Evolutionary conservation across 2,113 vertebrate species (phyloP).

Genomic region (Origma solitaria): DNA sequence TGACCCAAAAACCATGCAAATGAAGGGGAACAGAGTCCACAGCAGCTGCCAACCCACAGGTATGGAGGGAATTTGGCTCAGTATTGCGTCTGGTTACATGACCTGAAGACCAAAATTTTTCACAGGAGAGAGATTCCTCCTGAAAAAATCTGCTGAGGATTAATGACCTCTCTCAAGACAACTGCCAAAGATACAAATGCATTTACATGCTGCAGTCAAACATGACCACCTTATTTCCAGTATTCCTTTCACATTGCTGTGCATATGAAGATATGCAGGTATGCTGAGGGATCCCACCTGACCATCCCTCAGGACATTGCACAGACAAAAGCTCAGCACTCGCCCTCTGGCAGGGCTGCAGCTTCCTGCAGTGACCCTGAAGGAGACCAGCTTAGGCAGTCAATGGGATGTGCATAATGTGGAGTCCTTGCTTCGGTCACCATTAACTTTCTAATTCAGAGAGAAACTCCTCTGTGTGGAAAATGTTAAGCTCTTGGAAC

Average conservation of each 20-base stretch:
- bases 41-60: neutral
- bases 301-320: neutral
- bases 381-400: neutral
- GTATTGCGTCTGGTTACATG: neutral
- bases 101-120: neutral
- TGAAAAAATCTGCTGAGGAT: neutral
- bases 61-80: constrained; percentile 11
- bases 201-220: neutral
- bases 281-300: neutral
- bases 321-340: neutral
- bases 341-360: neutral
- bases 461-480: neutral
- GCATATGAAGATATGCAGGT: neutral
- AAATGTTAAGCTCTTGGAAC: neutral
- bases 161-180: neutral
- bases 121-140: neutral
- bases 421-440: neutral
- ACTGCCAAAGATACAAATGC: neutral
- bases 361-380: neutral
- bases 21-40: neutral
- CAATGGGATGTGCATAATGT: neutral
- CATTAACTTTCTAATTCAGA: neutral
- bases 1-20: neutral
- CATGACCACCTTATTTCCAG: neutral
- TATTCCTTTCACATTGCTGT: neutral